Evolutionary conservation across 2,888 invertebrate genomes (phyloP).

Genomic region (Doris montereyensis): DNA sequence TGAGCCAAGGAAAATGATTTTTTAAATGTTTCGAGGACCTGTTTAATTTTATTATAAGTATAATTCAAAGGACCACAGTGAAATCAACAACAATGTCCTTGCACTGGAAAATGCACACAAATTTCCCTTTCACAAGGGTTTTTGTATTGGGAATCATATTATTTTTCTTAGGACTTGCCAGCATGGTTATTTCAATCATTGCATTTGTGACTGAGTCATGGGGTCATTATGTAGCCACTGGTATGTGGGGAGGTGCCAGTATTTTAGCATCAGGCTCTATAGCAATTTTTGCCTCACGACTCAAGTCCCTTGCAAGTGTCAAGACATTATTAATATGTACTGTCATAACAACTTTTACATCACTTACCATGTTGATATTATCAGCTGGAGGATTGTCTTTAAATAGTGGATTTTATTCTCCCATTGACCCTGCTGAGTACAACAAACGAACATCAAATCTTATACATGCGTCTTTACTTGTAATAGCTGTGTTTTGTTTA

Average conservation of each 20-base stretch:
- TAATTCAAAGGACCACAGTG: background rate
- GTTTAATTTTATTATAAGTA: background rate
- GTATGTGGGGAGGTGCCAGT: constrained; percentile 63
- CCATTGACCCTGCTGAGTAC: constrained; percentile 34
- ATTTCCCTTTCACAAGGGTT: constrained; percentile 59
- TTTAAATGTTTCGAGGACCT: too few species aligned
- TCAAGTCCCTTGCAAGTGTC: constrained; percentile 51
- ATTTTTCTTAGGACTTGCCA: constrained; percentile 57
- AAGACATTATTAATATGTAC: constrained; percentile 56
- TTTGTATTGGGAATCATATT: constrained; percentile 58
- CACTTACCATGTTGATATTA: constrained; percentile 57
- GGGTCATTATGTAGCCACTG: constrained; percentile 65
- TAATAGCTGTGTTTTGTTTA: constrained; percentile 54
- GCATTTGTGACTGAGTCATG: constrained; percentile 58
- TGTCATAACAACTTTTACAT: constrained; percentile 51
- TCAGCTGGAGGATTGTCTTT: constrained; percentile 60
- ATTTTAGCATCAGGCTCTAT: constrained; percentile 55
- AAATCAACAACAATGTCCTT: constrained; percentile 25
- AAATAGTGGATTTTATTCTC: constrained; percentile 57
- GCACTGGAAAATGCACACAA: constrained; percentile 45
- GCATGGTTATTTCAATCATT: constrained; percentile 59
- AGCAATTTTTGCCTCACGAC: constrained; percentile 55
- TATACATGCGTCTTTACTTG: constrained; percentile 56
- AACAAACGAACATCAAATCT: constrained; percentile 51
- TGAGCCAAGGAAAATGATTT: too few species aligned